Evolutionary conservation across 2,888 invertebrate genomes (phyloP).

Genomic region (Stenurella melanura): DNA sequence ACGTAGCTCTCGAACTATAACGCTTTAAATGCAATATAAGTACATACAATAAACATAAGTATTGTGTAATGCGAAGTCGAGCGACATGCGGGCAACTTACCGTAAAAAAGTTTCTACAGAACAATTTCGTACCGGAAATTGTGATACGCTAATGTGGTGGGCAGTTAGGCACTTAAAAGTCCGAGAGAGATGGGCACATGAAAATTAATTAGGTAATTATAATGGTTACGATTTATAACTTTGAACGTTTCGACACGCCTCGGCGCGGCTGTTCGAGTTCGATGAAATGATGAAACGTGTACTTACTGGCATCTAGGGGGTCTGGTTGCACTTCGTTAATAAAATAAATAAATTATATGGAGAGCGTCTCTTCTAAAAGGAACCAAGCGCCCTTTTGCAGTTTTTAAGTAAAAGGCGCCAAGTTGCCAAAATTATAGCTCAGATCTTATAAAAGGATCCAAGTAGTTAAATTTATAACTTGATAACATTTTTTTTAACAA

Average conservation of each 20-base stretch:
- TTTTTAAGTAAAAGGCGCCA: too few relatives aligned
- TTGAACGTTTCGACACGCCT: neutral
- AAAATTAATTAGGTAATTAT: neutral
- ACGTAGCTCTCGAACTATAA: too few relatives aligned
- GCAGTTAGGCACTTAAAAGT: slow-evolving; percentile 14
- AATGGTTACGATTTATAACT: neutral
- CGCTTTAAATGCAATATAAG: too few relatives aligned
- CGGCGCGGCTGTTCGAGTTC: neutral
- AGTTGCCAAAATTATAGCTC: too few relatives aligned
- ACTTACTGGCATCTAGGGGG: neutral
- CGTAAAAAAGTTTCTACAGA: slow-evolving; percentile 2
- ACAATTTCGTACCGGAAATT: slow-evolving; percentile 11
- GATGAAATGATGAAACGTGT: neutral
- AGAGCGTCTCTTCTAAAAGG: too few relatives aligned
- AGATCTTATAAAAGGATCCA: too few relatives aligned
- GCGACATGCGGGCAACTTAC: neutral
- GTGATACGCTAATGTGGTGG: slow-evolving; percentile 9
- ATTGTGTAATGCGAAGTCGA: neutral
- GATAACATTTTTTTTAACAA: too few relatives aligned
- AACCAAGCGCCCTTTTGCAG: too few relatives aligned
- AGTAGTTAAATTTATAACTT: too few relatives aligned
- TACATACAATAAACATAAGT: too few relatives aligned
- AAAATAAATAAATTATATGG: too few relatives aligned
- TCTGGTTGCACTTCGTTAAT: neutral
- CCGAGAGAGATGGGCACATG: neutral